These are phyloP conservation scores for Rhingia rostrata DNA, from an alignment of 2,888 invertebrate species.

Conservation along the genomic window DNA sequence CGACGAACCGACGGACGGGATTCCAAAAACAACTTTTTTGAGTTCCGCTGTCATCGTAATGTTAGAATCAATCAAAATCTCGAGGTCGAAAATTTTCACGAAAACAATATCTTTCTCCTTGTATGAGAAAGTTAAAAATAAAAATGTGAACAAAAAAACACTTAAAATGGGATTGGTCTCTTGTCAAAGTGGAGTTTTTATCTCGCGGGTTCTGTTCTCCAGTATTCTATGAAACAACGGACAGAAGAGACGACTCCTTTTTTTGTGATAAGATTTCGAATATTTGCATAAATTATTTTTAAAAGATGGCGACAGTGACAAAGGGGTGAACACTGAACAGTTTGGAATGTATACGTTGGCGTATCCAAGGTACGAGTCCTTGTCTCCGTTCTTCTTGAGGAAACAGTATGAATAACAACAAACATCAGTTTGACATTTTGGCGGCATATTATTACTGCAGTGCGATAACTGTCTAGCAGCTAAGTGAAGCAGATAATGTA, in stretches of 20 bases:
- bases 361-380: constrained; percentile 13
- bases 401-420: constrained; percentile 15
- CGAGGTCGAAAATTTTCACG: too few relatives aligned
- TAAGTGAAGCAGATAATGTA: background rate
- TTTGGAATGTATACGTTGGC: constrained; percentile 23
- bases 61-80: too few relatives aligned
- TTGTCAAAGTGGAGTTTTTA: constrained; percentile 71
- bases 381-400: constrained; percentile 18
- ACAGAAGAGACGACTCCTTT: constrained; percentile 34
- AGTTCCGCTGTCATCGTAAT: too few relatives aligned
- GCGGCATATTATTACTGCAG: constrained; percentile 42
- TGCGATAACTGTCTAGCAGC: constrained; percentile 33
- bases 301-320: constrained; percentile 67
- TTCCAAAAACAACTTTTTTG: too few relatives aligned
- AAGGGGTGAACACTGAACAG: constrained; percentile 65
- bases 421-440: constrained; percentile 42
- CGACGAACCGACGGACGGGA: too few relatives aligned
- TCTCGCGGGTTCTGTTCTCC: constrained; percentile 45
- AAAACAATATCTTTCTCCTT: too few relatives aligned
- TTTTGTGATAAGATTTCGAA: constrained; percentile 64
- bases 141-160: constrained; percentile 7
- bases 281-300: constrained; percentile 70
- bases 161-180: constrained; percentile 66
- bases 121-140: too few relatives aligned
- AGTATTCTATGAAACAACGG: constrained; percentile 46